These are phyloP conservation scores for Pipa parva DNA, from an alignment of 2,113 vertebrate species.

Conservation along the genomic window DNA sequence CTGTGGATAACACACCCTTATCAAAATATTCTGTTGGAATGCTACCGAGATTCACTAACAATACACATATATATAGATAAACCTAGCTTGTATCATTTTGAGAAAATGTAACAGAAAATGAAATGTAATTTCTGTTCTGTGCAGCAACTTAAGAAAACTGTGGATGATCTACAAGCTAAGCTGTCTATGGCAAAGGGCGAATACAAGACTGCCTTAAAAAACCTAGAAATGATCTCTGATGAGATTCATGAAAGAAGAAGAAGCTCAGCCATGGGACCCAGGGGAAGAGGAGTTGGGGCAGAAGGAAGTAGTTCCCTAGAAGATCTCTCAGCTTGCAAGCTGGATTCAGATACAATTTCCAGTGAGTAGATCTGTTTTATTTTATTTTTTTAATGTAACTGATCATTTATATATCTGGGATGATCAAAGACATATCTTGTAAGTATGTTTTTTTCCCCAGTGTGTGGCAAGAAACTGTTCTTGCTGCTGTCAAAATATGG, in stretches of 20 bases:
- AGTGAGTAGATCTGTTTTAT: conserved; percentile 66
- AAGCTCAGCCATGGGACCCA: conserved; percentile 77
- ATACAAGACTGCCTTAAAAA: conserved; percentile 87
- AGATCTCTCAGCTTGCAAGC: conserved; percentile 65
- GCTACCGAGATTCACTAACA: no score
- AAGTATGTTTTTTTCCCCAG: no score
- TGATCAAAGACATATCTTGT: no score
- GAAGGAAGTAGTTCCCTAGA: conserved; percentile 75
- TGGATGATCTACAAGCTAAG: conserved; percentile 89
- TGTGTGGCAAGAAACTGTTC: no score
- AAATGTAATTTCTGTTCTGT: conserved; percentile 35
- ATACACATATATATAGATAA: no score
- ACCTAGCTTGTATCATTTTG: no score
- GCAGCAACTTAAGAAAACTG: conserved; percentile 89
- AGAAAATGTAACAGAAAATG: not conserved
- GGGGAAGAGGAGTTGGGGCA: conserved; percentile 83
- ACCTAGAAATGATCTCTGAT: conserved; percentile 93
- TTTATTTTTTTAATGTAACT: not conserved
- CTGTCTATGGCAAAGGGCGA: conserved; percentile 84
- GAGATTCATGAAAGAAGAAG: conserved; percentile 91
- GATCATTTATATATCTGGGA: not conserved
- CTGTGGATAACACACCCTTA: no score
- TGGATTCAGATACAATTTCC: conserved; percentile 77
- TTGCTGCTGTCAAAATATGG: no score
- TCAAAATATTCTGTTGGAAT: no score